phyloP scores from a whole-genome alignment of 1,140 invertebrate genomes.

The Globodera ellingtonae region DNA sequence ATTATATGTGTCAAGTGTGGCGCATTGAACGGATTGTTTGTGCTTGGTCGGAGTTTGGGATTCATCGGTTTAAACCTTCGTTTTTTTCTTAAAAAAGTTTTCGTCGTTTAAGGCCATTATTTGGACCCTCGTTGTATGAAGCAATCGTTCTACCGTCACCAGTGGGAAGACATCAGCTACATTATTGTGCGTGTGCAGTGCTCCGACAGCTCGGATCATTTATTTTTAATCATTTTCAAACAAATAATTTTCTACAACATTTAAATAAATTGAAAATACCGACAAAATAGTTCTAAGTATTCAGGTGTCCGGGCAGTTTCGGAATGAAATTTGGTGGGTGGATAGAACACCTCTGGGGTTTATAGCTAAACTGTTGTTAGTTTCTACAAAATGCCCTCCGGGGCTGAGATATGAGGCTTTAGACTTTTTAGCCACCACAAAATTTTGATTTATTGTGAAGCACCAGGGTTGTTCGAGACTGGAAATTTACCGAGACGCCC shows the following conservation, averaged over 20 bases:
- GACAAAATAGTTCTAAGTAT: not conserved
- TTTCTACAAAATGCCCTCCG: too few species aligned
- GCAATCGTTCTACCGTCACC: conserved; percentile 97
- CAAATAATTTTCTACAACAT: not conserved
- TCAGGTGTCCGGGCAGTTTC: too few species aligned
- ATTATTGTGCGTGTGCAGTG: conserved; percentile 72
- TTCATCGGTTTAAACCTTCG: conserved; percentile 79
- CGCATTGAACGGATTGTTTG: conserved; percentile 95
- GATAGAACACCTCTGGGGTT: too few species aligned
- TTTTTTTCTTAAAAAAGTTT: not conserved
- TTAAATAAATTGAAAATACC: too few species aligned
- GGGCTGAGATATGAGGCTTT: too few species aligned
- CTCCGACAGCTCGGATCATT: not conserved
- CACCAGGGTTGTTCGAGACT: too few species aligned
- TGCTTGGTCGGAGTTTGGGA: conserved; percentile 94
- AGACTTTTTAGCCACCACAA: too few species aligned
- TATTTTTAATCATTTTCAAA: not conserved
- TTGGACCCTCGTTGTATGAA: conserved; percentile 99
- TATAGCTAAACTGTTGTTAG: too few species aligned
- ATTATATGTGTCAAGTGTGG: too few species aligned
- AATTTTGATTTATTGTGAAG: too few species aligned
- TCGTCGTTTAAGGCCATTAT: conserved; percentile 83
- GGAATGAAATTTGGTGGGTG: too few species aligned
- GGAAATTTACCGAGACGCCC: too few species aligned
- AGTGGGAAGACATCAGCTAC: conserved; percentile 99